Base-by-base conservation (phyloP, 2,888 invertebrate genomes). In the Drosophila emarginata region DNA sequence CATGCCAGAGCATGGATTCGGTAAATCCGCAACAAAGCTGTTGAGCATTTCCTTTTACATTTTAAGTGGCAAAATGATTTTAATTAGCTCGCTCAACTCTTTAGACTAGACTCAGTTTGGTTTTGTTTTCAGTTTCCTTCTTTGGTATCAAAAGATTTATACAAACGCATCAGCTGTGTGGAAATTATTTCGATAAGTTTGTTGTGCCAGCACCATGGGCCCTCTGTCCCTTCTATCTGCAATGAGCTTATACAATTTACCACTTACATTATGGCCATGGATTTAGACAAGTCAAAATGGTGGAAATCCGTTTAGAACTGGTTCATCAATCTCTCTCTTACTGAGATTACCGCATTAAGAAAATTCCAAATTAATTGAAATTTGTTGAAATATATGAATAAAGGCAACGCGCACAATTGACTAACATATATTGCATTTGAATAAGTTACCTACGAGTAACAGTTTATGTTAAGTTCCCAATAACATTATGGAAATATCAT, bases 111-210 rank as follows among this genome's bases (percentile, higher is more conserved):
- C 5, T 53, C 23, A 7, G 56, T 28, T 32, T 18, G 11, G 39
- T 45, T 7, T 2, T 18, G 26, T 7, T 32, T 28, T 32, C 36
- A 14, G 39, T 45, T 7, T 2, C 23, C 37, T 7, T 9, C 1
- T 36, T 11, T n/a, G 64, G 61, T 53, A 66, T 62, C 57, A 67
- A 68, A 67, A 75, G 82, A 79, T 77, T 79, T 79, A 82, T 77
- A 69, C 72, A 72, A 82, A 54, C 79, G 82, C 79, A 81, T 81
- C 79, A 79, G 75, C 80, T 82, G 79, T 51, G 64, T 54, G 56
- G 45, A 82, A 77, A 79, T 75, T 68, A 74, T 77, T 67, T 60
- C 21, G 64, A 67, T 63, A 26, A 61, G 52, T 23, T 39, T 26
- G 32, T n/a, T 11, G 37, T 11, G 9, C 45, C 15, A 32, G 32